These are phyloP conservation scores for Linurgus olivaceus DNA, from an alignment of 2,797 vertebrate genomes.

Conservation along the genomic window DNA sequence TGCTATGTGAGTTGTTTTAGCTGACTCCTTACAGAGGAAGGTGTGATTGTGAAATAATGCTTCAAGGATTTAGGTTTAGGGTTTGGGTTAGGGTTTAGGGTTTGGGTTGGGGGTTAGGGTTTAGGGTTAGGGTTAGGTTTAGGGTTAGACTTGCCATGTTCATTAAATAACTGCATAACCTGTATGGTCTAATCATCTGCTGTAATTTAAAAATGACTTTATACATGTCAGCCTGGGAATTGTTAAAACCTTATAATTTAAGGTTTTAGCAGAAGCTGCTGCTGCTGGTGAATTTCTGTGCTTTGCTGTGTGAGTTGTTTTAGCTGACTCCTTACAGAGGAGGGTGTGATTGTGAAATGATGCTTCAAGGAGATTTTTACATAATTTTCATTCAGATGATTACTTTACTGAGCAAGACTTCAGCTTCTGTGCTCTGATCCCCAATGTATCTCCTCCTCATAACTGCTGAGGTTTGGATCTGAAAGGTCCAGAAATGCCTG, in stretches of 20 bases:
- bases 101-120: too few species aligned
- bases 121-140: too few species aligned
- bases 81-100: too few species aligned
- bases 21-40: too few species aligned
- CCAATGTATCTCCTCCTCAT: rapidly evolving
- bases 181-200: neutral
- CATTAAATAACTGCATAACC: neutral
- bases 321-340: neutral
- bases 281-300: neutral
- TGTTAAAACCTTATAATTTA: neutral
- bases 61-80: too few species aligned
- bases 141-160: neutral
- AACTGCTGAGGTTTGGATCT: neutral
- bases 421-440: neutral
- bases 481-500: neutral
- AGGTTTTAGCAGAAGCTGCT: neutral
- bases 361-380: neutral
- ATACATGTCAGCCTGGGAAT: neutral
- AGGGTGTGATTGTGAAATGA: neutral
- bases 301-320: neutral
- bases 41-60: too few species aligned
- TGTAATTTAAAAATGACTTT: neutral
- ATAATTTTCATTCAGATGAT: neutral
- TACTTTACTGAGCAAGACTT: neutral
- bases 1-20: too few species aligned